These are phyloP conservation scores for Lordiphosa clarofinis DNA, from an alignment of 1,140 invertebrate species.

Conservation along the genomic window DNA sequence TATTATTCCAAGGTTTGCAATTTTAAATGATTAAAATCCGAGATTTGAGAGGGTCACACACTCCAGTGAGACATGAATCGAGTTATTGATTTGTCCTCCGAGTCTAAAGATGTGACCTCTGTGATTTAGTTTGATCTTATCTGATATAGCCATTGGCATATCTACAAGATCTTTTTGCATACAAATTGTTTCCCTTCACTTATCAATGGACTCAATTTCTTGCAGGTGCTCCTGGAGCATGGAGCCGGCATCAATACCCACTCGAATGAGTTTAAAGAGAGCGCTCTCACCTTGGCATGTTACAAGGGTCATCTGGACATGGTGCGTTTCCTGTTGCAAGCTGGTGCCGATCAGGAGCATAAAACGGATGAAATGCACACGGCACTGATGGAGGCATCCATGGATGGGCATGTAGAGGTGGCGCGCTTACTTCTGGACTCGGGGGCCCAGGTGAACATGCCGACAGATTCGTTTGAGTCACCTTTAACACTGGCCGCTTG, in stretches of 20 bases:
- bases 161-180: neutral
- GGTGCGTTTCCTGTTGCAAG: conserved; percentile 96
- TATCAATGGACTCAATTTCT: neutral
- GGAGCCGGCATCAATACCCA: conserved; percentile 99
- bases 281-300: conserved; percentile 96
- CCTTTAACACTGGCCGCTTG: conserved; percentile 98
- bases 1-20: no score
- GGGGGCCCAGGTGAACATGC: conserved; percentile 99
- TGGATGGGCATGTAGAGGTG: conserved; percentile 99
- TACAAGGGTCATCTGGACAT: conserved; percentile 99
- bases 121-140: conserved; percentile 79
- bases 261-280: conserved; percentile 99
- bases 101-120: conserved; percentile 15
- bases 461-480: conserved; percentile 99
- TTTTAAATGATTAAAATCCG: conserved; percentile 77
- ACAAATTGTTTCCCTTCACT: neutral
- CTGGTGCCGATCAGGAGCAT: conserved; percentile 97
- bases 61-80: conserved; percentile 35
- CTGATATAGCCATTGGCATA: conserved; percentile 37
- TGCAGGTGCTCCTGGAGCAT: conserved; percentile 86
- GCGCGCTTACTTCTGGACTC: conserved; percentile 95
- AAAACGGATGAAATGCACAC: conserved; percentile 99
- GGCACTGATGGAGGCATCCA: conserved; percentile 99
- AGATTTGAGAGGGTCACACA: conserved; percentile 66
- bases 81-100: conserved; percentile 63